These are phyloP conservation scores for Sterna hirundo DNA, from an alignment of 2,113 vertebrate species.

Conservation along the genomic window DNA sequence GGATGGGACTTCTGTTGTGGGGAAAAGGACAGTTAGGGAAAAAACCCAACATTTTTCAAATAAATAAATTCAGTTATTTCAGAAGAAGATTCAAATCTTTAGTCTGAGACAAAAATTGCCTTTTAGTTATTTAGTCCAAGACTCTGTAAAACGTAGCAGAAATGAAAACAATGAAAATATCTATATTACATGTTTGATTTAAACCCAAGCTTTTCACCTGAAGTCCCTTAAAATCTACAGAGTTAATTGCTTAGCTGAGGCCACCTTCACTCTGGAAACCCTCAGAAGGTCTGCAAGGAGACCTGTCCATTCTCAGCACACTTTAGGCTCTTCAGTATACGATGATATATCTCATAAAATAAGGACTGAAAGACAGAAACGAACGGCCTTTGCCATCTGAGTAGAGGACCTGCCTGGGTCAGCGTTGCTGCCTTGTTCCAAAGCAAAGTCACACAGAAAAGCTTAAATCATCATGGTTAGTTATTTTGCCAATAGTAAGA, in stretches of 20 bases:
- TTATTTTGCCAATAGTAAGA: not conserved
- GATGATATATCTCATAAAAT: not conserved
- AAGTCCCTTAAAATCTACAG: not conserved
- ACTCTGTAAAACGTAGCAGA: not conserved
- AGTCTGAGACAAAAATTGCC: not conserved
- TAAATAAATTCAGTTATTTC: not conserved
- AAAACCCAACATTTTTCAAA: not conserved
- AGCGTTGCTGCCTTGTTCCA: not conserved
- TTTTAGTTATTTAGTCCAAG: not conserved
- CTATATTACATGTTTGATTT: not conserved
- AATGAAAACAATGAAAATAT: not conserved
- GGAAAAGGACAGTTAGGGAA: not conserved
- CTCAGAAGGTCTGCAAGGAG: not conserved
- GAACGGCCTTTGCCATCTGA: not conserved
- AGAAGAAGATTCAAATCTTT: not conserved
- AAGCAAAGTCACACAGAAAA: not conserved
- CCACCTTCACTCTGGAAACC: not conserved
- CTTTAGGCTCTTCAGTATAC: not conserved
- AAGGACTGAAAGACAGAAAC: not conserved
- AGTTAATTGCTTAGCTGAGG: not conserved
- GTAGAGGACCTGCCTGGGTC: not conserved
- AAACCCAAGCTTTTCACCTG: not conserved
- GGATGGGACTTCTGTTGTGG: not conserved
- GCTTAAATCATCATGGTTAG: not conserved
- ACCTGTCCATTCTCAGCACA: not conserved